Base-by-base conservation (phyloP, 1,140 invertebrate genomes). In the Meteorus sp. region DNA sequence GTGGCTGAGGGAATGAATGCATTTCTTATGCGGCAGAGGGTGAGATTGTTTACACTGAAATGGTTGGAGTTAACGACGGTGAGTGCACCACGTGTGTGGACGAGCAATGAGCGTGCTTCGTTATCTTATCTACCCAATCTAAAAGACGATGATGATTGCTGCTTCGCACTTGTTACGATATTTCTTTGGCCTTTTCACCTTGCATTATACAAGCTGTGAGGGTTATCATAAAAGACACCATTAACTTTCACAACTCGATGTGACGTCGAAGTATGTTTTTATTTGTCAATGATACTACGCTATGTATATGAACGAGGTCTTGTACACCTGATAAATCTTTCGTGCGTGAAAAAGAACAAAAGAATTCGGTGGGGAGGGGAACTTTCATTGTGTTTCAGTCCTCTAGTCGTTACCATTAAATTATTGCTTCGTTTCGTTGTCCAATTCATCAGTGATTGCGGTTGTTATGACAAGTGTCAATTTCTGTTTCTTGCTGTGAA, bases 81-180 rank as follows among this genome's bases (percentile, higher is more conserved):
- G n/a, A n/a, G n/a, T n/a, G n/a, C n/a, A n/a, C n/a, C 56, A 47
- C 44, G 25, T n/a, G 19, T 47, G 23, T 23, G 25, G 44, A 47
- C 44, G 44, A 47, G 44, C 44, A 22, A 47, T 47, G 44, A 47
- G 25, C 19, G 23, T 47, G 8, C 19, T 43, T 31, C 35, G 35
- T 45, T 45, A 31, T 44, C 62, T 69, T 72, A 68, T 75, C 68
- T 58, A 33, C 56, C 56, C 68, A 70, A 75, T 76, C 74, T 75
- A 59, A 71, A 70, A 70, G 56, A 57, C 55, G 63, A 60, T 57
- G 48, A 54, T 44, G 63, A 68, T 72, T 63, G 62, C 60, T 61
- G 35, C 58, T 41, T 66, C 66, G 66, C 63, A 73, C 67, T 75
- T 71, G 65, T 74, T 71, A 72, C 59, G 65, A 67, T 37, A 31